phyloP scores from a whole-genome alignment of 2,113 vertebrate species.

The Sceloporus undulatus region DNA sequence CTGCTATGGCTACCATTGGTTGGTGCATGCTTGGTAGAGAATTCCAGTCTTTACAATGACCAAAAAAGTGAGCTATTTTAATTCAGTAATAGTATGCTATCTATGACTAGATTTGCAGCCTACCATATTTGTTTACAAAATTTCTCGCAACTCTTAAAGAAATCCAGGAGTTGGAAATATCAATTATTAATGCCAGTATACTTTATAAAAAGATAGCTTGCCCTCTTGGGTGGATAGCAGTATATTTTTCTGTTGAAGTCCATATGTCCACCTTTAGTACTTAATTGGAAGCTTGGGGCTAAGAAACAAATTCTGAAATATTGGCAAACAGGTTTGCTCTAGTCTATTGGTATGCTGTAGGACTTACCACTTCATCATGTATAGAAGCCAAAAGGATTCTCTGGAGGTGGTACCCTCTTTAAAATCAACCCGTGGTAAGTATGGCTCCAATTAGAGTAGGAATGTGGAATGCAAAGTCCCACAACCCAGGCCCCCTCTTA shows the following conservation, averaged over 20 bases:
- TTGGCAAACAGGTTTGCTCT: not conserved
- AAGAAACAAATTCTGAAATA: not conserved
- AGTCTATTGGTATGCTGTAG: not conserved
- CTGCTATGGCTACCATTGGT: too few relatives aligned
- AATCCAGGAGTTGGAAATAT: not conserved
- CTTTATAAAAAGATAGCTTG: not conserved
- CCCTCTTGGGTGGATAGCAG: not conserved
- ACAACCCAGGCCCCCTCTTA: not conserved
- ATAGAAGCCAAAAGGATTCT: too few relatives aligned
- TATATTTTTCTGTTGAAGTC: not conserved
- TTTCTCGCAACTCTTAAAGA: not conserved
- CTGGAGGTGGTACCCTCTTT: too few relatives aligned
- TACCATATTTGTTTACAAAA: not conserved
- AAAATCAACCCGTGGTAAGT: too few relatives aligned
- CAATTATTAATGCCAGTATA: not conserved
- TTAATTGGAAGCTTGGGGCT: not conserved
- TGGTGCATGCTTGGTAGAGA: too few relatives aligned
- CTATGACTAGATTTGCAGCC: too few relatives aligned
- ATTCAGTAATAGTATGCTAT: too few relatives aligned
- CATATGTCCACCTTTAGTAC: not conserved
- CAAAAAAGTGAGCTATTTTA: too few relatives aligned
- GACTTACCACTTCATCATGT: not conserved
- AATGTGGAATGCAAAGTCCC: too few relatives aligned
- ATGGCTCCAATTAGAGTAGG: too few relatives aligned
- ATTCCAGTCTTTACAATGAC: too few relatives aligned